These are phyloP conservation scores for Procavia capensis DNA, from an alignment of 2,113 vertebrate species.

Conservation along the genomic window DNA sequence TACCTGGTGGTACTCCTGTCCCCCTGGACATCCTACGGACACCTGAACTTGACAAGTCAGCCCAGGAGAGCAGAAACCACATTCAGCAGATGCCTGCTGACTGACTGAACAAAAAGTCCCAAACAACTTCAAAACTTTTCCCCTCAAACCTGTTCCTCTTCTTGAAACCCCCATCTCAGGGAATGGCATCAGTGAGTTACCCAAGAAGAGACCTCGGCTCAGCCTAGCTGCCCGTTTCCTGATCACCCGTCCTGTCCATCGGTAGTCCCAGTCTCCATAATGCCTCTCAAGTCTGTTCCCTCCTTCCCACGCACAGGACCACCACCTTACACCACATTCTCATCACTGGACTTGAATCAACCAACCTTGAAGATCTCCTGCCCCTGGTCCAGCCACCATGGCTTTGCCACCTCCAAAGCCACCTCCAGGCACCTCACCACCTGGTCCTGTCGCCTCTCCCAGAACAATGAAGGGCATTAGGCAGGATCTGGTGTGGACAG, in stretches of 20 bases:
- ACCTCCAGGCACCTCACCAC: neutral
- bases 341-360: neutral
- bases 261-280: neutral
- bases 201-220: neutral
- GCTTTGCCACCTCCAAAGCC: neutral
- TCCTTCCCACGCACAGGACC: neutral
- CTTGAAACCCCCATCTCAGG: neutral
- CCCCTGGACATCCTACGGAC: fast-evolving
- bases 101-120: neutral
- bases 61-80: neutral
- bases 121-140: neutral
- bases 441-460: neutral
- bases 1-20: fast-evolving
- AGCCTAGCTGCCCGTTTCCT: neutral
- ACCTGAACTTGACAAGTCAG: neutral
- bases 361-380: too few species aligned
- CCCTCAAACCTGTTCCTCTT: neutral
- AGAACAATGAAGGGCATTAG: neutral
- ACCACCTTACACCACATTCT: neutral
- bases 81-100: neutral
- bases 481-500: neutral
- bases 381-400: neutral
- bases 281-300: neutral
- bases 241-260: neutral
- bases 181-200: neutral